Percentiles rank a stretch among this genome's conserved stretches.
Evolutionary conservation across 1,140 invertebrate species (phyloP).

Genomic region (Cyrtorhinus lividipennis): DNA sequence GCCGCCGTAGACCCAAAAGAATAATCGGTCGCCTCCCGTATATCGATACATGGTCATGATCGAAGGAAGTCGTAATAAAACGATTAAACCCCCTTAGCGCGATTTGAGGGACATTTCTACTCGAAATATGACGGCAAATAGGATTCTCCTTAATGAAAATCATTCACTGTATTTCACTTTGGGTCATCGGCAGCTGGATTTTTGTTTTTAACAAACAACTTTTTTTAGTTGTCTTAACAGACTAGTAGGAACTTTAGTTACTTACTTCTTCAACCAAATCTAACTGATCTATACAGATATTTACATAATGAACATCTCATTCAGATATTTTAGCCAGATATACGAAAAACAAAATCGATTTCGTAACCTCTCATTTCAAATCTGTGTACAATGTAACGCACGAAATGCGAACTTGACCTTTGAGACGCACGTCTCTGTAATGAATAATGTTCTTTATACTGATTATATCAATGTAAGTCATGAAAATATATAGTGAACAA

Average conservation of each 20-base stretch:
- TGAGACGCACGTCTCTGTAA: no score
- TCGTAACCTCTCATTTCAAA: no score
- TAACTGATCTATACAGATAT: background rate
- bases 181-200: background rate
- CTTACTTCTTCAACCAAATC: constrained; percentile 1
- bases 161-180: background rate
- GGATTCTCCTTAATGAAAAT: background rate
- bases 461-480: no score
- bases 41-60: no score
- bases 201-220: constrained; percentile 4
- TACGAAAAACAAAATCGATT: background rate
- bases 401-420: no score
- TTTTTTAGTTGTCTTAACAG: constrained; percentile 11
- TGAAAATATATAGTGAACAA: no score
- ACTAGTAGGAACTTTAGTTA: constrained; percentile 14
- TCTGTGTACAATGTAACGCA: no score
- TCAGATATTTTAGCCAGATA: background rate
- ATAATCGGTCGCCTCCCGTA: no score
- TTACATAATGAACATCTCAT: background rate
- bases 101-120: background rate
- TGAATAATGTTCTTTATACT: no score
- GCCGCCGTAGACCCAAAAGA: background rate
- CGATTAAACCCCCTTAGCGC: no score
- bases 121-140: background rate
- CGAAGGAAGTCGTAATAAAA: no score